A percentile compares a stretch with the other conserved stretches of the same genome.
phyloP scores from a whole-genome alignment of 2,797 vertebrate species.

The Carcharodon carcharias region DNA sequence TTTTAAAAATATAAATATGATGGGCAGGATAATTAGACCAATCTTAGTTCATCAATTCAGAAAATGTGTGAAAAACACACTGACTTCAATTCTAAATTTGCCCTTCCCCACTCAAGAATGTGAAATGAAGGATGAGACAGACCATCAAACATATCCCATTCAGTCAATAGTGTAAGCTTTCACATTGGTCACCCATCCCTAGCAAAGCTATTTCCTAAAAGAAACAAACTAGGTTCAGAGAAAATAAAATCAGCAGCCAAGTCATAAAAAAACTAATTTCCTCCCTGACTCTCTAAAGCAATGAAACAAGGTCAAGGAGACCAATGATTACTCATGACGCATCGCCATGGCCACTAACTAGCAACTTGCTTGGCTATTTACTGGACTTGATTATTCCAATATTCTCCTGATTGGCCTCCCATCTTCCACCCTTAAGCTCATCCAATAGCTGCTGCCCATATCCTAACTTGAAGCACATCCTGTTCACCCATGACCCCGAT shows the following conservation, averaged over 20 bases:
- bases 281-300: background rate
- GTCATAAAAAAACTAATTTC: background rate
- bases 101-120: background rate
- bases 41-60: background rate
- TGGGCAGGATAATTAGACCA: background rate
- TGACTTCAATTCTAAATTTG: background rate
- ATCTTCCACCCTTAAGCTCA: background rate
- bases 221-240: background rate
- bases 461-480: background rate
- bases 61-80: background rate
- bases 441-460: background rate
- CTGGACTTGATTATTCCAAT: background rate
- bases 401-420: background rate
- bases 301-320: background rate
- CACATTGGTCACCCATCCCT: background rate
- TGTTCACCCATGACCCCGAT: background rate
- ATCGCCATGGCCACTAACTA: background rate
- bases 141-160: background rate
- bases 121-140: background rate
- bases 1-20: background rate
- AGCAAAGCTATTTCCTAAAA: background rate
- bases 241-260: background rate
- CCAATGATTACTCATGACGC: background rate
- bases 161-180: background rate
- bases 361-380: background rate